These are phyloP conservation scores for Albula goreensis DNA, from an alignment of 2,113 vertebrate species.

Conservation along the genomic window DNA sequence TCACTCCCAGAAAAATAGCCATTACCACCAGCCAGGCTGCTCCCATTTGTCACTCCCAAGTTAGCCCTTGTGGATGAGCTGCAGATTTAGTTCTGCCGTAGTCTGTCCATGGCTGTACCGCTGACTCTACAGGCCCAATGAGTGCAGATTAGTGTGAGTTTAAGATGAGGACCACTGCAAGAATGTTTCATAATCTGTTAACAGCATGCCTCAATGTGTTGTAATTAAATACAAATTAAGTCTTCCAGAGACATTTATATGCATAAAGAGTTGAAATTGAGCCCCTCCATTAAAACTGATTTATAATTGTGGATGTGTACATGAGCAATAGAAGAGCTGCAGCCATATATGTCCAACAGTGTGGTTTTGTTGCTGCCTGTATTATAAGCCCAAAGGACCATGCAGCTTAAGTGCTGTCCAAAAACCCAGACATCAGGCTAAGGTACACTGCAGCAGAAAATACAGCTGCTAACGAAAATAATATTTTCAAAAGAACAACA, in stretches of 20 bases:
- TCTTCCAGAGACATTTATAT: not conserved
- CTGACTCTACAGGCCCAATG: not conserved
- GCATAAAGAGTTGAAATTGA: not conserved
- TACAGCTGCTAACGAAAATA: too few relatives aligned
- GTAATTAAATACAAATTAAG: not conserved
- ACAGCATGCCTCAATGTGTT: not conserved
- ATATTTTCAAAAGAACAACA: not conserved
- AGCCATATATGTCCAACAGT: too few relatives aligned
- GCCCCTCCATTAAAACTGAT: not conserved
- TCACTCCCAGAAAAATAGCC: not conserved
- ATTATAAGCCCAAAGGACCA: too few relatives aligned
- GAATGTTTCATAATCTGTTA: too few relatives aligned
- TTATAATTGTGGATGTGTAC: not conserved
- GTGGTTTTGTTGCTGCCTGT: too few relatives aligned
- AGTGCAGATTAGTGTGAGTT: not conserved
- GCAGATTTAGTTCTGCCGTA: not conserved
- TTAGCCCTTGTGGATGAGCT: too few relatives aligned
- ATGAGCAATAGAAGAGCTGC: too few relatives aligned
- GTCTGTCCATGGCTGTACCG: not conserved
- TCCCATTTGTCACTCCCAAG: not conserved
- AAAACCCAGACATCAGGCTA: too few relatives aligned
- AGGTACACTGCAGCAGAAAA: too few relatives aligned
- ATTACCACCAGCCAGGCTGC: not conserved
- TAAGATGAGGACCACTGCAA: not conserved
- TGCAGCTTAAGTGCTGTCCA: too few relatives aligned